Conservation (phyloP, 2,888 invertebrate genomes). For the Brachypterus glaber region DNA sequence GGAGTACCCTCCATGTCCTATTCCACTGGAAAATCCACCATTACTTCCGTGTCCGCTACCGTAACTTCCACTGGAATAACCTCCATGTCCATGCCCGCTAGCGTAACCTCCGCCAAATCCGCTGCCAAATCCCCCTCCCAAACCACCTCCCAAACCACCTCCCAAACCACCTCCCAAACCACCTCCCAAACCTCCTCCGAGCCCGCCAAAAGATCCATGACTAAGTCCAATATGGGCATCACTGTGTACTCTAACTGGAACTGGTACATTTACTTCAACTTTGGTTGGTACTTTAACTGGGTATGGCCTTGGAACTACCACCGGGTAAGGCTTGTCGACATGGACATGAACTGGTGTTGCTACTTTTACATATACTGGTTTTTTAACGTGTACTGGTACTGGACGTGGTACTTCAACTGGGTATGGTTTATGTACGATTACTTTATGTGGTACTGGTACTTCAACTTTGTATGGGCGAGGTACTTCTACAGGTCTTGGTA, state of each 20-base stretch:
- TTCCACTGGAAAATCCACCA: conserved; percentile 10
- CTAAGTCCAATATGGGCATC: conserved; percentile 19
- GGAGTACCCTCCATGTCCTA: conserved; percentile 10
- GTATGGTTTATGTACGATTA: conserved; percentile 28
- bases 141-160: conserved; percentile 11
- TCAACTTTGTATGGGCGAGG: conserved; percentile 31
- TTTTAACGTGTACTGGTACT: conserved; percentile 28
- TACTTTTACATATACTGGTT: conserved; percentile 31
- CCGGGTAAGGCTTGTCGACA: conserved; percentile 32
- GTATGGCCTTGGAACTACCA: conserved; percentile 29
- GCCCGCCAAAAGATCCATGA: conserved; percentile 13
- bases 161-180: conserved; percentile 1
- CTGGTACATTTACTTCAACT: conserved; percentile 30
- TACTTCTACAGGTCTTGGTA: conserved; percentile 30
- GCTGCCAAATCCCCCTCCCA: conserved; percentile 4
- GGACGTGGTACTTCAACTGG: conserved; percentile 31
- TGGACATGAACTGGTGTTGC: conserved; percentile 30
- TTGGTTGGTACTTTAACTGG: conserved; percentile 30
- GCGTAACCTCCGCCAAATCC: conserved; percentile 1
- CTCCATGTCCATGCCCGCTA: conserved; percentile 9
- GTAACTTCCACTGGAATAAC: conserved; percentile 4
- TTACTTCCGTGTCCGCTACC: conserved; percentile 2
- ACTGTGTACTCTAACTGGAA: conserved; percentile 27
- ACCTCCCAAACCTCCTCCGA: conserved; percentile 14
- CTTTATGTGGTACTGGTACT: conserved; percentile 32